These are phyloP conservation scores for Drosophila arizonae DNA, from an alignment of 1,140 invertebrate species.

Conservation along the genomic window DNA sequence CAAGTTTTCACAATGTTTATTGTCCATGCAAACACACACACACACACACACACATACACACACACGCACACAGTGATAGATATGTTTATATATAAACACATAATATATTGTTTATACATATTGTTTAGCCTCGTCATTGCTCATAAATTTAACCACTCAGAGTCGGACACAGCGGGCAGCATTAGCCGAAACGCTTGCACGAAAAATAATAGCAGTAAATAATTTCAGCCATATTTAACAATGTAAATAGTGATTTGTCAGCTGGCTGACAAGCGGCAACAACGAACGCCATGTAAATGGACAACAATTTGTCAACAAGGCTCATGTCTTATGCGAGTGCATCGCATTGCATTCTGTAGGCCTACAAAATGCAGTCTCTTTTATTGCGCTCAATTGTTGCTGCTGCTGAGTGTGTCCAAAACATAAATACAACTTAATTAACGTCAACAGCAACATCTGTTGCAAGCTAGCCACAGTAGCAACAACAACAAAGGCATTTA, in stretches of 20 bases:
- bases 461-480: slow-evolving; percentile 5
- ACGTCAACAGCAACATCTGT: slow-evolving; percentile 45
- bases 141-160: slow-evolving; percentile 50
- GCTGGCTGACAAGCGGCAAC: slow-evolving; percentile 55
- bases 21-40: slow-evolving; percentile 10
- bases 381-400: slow-evolving; percentile 44
- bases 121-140: slow-evolving; percentile 48
- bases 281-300: slow-evolving; percentile 70
- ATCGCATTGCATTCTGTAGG: slow-evolving; percentile 3
- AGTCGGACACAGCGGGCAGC: slow-evolving; percentile 23
- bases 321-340: no score
- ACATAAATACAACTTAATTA: slow-evolving; percentile 81
- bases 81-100: slow-evolving; percentile 1
- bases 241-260: slow-evolving; percentile 78
- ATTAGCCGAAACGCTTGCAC: slow-evolving; percentile 20
- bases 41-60: background rate
- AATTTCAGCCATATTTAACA: slow-evolving; percentile 71
- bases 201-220: slow-evolving; percentile 67
- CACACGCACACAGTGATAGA: background rate
- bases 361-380: slow-evolving; percentile 29
- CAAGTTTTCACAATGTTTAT: slow-evolving; percentile 67
- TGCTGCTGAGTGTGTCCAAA: slow-evolving; percentile 57
- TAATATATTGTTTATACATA: slow-evolving; percentile 11
- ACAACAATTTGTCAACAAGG: slow-evolving; percentile 68
- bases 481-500: slow-evolving; percentile 18